A percentile compares a stretch with the other conserved stretches of the same genome.
phyloP scores from a whole-genome alignment of 2,888 invertebrate species.

The Lamellibrachia satsuma region DNA sequence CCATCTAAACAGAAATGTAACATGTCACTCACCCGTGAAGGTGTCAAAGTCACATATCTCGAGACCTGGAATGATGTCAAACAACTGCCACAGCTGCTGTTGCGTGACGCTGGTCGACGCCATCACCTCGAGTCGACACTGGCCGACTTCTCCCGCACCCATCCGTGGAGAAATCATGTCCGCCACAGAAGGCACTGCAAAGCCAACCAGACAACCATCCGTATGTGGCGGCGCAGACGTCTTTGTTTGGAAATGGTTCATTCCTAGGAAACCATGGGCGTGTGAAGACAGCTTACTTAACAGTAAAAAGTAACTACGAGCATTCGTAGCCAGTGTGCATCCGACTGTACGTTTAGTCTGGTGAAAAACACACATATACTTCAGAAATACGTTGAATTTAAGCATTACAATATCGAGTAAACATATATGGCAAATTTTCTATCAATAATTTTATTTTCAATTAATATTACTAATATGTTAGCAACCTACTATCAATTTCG shows the following conservation, averaged over 20 bases:
- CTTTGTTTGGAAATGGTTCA: not conserved
- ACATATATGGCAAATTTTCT: too few relatives aligned
- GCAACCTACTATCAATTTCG: too few relatives aligned
- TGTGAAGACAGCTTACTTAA: not conserved
- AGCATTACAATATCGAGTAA: too few relatives aligned
- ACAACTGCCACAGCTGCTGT: not conserved
- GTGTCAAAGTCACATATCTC: constrained; percentile 17
- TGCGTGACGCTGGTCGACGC: not conserved
- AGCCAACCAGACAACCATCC: constrained; percentile 17
- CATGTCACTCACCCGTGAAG: not conserved
- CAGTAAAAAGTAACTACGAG: not conserved
- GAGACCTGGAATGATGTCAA: constrained; percentile 19
- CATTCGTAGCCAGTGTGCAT: too few relatives aligned
- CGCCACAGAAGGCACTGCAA: not conserved
- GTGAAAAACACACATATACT: too few relatives aligned
- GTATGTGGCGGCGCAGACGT: not conserved
- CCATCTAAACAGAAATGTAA: not conserved
- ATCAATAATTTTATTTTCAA: too few relatives aligned
- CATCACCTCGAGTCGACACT: constrained; percentile 19
- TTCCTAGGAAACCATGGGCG: not conserved
- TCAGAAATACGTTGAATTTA: too few relatives aligned
- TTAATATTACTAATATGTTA: too few relatives aligned
- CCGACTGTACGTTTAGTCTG: too few relatives aligned
- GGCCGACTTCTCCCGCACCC: not conserved
- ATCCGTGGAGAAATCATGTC: not conserved